Base-by-base conservation (phyloP, 2,113 vertebrate genomes). In the Channa maculata region DNA sequence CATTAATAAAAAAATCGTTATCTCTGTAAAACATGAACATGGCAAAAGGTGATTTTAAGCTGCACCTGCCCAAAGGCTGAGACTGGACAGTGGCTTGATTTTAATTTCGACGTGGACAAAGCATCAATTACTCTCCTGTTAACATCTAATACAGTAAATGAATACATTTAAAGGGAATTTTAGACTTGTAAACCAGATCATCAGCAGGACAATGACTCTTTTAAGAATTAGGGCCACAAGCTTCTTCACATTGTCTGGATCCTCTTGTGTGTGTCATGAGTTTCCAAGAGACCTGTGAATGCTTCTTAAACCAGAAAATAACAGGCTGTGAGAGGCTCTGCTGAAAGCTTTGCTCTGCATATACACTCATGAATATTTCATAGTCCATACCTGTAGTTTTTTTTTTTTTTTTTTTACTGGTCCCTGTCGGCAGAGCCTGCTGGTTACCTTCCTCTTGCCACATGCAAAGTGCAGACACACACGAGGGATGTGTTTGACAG, bases 311-410 rank as follows among this genome's bases (percentile, higher is more conserved):
- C 66, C 49, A 10, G 24, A 85, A 72, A 50, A 49, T 71, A 81
- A 81, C 79, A 80, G 75, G 77, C 65, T 80, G 85, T 66, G 59
- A 73, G 78, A 61, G 58, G 77, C 80, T 87, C 83, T 80, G 68
- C 52, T 65, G 76, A 83, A 68, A 79, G 65, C 77, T 78, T 65
- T 75, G 75, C 66, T 69, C 54, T 55, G 77, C 75, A 87, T 78
- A 69, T 15, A 62, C 43, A 72, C 33, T 75, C 83, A 88, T 92
- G 80, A 89, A 91, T 92, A 89, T 88, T 92, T 88, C 84, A 92
- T 85, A 7, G 46, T 15, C 79, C 65, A 70, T 77, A 70, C 71
- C 73, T 86, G 82, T 75, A 65, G 63, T 84, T 75, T 82, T 77
- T 82, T 24, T 24, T 82, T 77, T 82, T 24, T 24, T 24, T 24